Conservation (phyloP, 1,140 invertebrate species). For the Brachionus koreanus region DNA sequence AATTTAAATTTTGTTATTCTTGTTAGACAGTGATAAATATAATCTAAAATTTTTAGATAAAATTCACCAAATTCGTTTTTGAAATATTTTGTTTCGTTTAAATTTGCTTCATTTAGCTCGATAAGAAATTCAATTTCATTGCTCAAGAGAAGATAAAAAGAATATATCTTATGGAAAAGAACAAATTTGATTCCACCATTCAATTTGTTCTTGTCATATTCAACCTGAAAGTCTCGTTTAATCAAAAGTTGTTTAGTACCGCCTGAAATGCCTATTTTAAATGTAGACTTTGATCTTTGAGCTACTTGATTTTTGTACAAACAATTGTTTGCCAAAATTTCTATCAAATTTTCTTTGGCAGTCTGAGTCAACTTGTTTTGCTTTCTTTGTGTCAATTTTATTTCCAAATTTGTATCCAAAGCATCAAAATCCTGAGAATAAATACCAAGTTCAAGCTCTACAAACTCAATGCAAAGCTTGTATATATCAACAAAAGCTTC, state of each 20-base stretch:
- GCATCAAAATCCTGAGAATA: neutral
- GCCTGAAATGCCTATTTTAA: slow-evolving; percentile 23
- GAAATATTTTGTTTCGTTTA: neutral
- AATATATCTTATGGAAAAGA: slow-evolving; percentile 29
- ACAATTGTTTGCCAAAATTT: slow-evolving; percentile 14
- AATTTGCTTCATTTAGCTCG: neutral
- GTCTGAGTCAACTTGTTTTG: neutral
- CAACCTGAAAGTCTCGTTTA: slow-evolving; percentile 28
- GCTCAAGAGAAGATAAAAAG: neutral
- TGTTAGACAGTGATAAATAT: neutral
- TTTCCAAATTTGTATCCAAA: neutral
- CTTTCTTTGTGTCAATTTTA: slow-evolving; percentile 7
- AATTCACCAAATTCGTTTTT: neutral
- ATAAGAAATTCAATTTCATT: slow-evolving; percentile 2
- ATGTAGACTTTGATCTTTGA: neutral
- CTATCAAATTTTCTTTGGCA: neutral
- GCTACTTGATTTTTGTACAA: slow-evolving; percentile 3
- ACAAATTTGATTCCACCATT: neutral
- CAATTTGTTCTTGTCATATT: neutral
- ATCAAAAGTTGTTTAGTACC: slow-evolving; percentile 7
- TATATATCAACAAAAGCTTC: neutral
- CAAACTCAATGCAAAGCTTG: neutral
- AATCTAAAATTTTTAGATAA: slow-evolving; percentile 38
- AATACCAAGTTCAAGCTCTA: slow-evolving; percentile 32
- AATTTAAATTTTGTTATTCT: slow-evolving; percentile 30